Evolutionary conservation across 2,113 vertebrate genomes (phyloP), one percentile per base, ranked within the genome.

Genomic region (Eubucco bourcierii): DNA sequence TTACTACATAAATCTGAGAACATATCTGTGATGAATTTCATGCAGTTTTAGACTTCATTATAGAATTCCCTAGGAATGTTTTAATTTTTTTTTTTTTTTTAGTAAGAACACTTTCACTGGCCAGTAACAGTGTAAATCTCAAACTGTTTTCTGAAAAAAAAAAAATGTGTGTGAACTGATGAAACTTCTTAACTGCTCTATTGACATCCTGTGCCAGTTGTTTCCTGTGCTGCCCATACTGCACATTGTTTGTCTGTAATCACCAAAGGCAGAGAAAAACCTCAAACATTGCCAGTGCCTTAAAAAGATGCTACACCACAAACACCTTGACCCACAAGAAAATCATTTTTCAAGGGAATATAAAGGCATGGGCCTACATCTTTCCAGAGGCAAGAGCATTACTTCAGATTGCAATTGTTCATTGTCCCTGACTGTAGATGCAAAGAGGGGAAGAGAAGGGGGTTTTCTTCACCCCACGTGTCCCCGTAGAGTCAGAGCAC

Each of bases 401-500:
- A 25, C 31, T 78, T 50, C 64, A 55, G 52, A 61, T 9, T 76
- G 68, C 46, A 85, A 29, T 6, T 64, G 93, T 64, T 73, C 85
- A 87, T 83, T 67, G 23, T 29, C 55, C 52, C 82, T 52, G 52
- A 20, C 16, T 34, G 37, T 41, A 56, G 87, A 71, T 23, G 68
- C 52, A 71, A 33, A 63, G 47, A 75, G 47, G 7, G 66, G 52
- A 28, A 28, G 72, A 37, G 67, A 73, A 87, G 82, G 82, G 87
- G 76, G 73, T 78, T 93, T 94, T 50, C 80, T 64, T 78, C 85
- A 67, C 80, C 85, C 70, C 53, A 21, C 5, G 2, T 27, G 85
- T 94, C 87, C 76, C 85, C 7, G 0, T 56, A 52, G 93, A 94
- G 80, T n/a, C 87, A 88, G 82, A 93, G 67, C 91, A 47, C 76